Conservation (phyloP, 2,797 vertebrate species). For the Epinephelus malabaricus region DNA sequence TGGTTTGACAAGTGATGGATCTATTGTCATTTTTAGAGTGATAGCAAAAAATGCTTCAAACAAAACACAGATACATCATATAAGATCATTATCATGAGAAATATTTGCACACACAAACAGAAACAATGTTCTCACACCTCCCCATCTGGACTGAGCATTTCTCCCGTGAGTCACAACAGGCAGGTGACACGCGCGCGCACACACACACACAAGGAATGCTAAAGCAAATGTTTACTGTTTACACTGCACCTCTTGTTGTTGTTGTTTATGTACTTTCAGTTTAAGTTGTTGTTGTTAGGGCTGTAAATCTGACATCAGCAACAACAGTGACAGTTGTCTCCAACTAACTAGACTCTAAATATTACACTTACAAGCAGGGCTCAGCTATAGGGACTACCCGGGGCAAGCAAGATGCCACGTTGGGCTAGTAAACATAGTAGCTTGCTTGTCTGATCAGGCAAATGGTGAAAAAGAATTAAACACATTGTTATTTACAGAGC, state of each 20-base stretch:
- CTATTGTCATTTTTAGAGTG: background rate
- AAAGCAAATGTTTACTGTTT: slow-evolving; percentile 77
- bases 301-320: slow-evolving; percentile 54
- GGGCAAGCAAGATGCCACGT: too few relatives aligned
- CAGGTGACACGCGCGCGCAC: slow-evolving; percentile 21
- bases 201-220: slow-evolving; percentile 52
- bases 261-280: slow-evolving; percentile 67
- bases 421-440: too few relatives aligned
- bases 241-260: slow-evolving; percentile 56
- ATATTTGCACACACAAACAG: slow-evolving; percentile 24
- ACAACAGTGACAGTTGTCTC: slow-evolving; percentile 27
- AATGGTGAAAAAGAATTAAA: too few relatives aligned
- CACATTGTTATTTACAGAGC: too few relatives aligned
- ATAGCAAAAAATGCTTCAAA: background rate
- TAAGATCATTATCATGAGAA: slow-evolving; percentile 11
- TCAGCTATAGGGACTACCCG: too few relatives aligned
- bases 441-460: too few relatives aligned
- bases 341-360: background rate
- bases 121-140: slow-evolving; percentile 76
- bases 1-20: background rate
- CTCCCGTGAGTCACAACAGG: slow-evolving; percentile 77
- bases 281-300: slow-evolving; percentile 45
- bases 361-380: background rate
- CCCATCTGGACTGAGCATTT: slow-evolving; percentile 82
- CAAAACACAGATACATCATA: slow-evolving; percentile 3